Conservation (phyloP, 2,888 invertebrate genomes). For the Crepidodera aurea region DNA sequence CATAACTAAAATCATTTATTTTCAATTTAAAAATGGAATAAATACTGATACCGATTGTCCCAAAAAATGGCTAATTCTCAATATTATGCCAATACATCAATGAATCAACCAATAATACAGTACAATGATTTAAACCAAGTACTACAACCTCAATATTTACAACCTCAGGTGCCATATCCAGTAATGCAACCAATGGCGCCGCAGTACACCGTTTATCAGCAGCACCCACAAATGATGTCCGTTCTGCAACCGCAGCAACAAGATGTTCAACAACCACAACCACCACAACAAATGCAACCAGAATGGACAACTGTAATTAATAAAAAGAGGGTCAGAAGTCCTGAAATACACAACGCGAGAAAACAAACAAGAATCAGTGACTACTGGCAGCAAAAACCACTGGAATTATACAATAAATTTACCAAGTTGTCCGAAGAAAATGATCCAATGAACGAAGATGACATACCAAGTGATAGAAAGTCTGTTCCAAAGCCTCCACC, state of each 20-base stretch:
- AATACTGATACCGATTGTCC: slow-evolving; percentile 10
- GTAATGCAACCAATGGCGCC: slow-evolving; percentile 16
- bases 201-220: slow-evolving; percentile 1
- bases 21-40: not conserved
- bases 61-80: not conserved
- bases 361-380: slow-evolving; percentile 16
- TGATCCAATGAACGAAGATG: slow-evolving; percentile 3
- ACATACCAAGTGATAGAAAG: slow-evolving; percentile 1
- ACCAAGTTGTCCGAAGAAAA: not conserved
- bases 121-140: slow-evolving; percentile 6
- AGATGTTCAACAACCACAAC: not conserved
- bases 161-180: slow-evolving; percentile 9
- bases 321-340: slow-evolving; percentile 10
- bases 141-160: not conserved
- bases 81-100: slow-evolving; percentile 3
- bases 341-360: slow-evolving; percentile 7
- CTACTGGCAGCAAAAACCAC: slow-evolving; percentile 16
- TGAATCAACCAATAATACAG: not conserved
- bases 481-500: slow-evolving; percentile 2
- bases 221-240: slow-evolving; percentile 7
- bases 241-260: slow-evolving; percentile 7
- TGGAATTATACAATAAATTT: slow-evolving; percentile 7
- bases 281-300: slow-evolving; percentile 1
- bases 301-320: slow-evolving; percentile 9
- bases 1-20: not conserved